Evolutionary conservation across 2,888 invertebrate genomes (phyloP), one percentile per base, ranked within the genome.

Genomic region (Hylaea fasciaria): DNA sequence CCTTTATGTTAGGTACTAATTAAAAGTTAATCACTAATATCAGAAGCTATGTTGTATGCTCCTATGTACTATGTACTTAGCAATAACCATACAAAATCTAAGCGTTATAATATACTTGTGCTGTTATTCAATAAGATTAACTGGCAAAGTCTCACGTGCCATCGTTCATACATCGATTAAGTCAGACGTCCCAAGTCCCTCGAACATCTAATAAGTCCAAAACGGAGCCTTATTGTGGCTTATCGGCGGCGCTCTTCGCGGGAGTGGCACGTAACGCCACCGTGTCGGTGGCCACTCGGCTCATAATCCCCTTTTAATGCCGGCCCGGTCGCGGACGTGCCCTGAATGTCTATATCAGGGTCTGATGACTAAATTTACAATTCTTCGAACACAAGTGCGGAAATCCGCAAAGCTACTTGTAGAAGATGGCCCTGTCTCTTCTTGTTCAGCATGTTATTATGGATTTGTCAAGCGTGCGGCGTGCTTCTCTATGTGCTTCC

Each of bases 301-400:
- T 85, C 89, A 86, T 91, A 91, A 92, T 91, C 90, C 90, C 84
- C 85, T 86, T 91, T 90, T 91, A 91, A 91, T 89, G 89, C 87
- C 82, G 74, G 73, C 76, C 78, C 77, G 75, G 78, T 69, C 71
- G 76, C 66, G 82, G 76, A 89, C 91, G 91, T 91, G 91, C 73
- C 57, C 63, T 45, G 91, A 87, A 91, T 91, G 67, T 74, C 77
- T 80, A 87, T 78, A 65, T 63, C 64, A n/a, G 17, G 50, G 48
- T 47, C 48, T 39, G 48, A 29, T 40, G 13, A 41, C 44, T 28
- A 46, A 54, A 35, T 28, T 11, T 43, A 47, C 51, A 47, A 22
- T 35, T 41, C n/a, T 17, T 22, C 13, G 9, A 43, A 39, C 14
- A 44, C 35, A 14, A 47, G 50, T 41, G 10, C 12, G 37, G 37